Evolutionary conservation across 2,113 vertebrate genomes (phyloP).

Genomic region (Fregetta grallaria): DNA sequence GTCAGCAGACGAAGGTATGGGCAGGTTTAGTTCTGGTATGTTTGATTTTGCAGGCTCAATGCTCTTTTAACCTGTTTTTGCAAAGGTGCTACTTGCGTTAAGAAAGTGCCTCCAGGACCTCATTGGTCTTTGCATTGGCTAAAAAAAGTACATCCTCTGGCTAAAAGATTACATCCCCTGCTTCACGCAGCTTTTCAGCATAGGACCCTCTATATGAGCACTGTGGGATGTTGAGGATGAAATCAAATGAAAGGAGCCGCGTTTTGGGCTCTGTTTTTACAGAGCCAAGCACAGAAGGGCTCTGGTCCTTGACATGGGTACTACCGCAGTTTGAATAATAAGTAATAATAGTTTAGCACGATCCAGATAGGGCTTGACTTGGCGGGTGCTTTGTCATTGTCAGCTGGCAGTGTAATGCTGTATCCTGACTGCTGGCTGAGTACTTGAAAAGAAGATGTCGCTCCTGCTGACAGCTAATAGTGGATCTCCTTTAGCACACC

Average conservation of each 20-base stretch:
- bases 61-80: not conserved
- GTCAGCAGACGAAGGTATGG: not conserved
- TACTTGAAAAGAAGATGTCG: constrained; percentile 40
- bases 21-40: not conserved
- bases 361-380: not conserved
- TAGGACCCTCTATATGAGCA: not conserved
- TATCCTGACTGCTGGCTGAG: constrained; percentile 11
- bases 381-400: not conserved
- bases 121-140: not conserved
- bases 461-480: constrained; percentile 54
- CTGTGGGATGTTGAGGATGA: not conserved
- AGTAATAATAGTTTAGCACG: not conserved
- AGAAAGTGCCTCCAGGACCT: not conserved
- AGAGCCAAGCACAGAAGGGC: not conserved
- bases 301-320: not conserved
- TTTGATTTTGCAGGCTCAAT: not conserved
- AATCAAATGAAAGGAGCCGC: not conserved
- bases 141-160: not conserved
- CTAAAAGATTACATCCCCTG: not conserved
- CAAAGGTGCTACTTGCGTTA: not conserved
- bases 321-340: not conserved
- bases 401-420: not conserved
- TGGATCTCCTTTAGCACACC: constrained; percentile 42
- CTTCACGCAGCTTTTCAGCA: not conserved
- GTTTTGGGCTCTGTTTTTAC: not conserved